These are phyloP conservation scores for Conopomorpha cramerella DNA, from an alignment of 1,140 invertebrate species.

Conservation along the genomic window DNA sequence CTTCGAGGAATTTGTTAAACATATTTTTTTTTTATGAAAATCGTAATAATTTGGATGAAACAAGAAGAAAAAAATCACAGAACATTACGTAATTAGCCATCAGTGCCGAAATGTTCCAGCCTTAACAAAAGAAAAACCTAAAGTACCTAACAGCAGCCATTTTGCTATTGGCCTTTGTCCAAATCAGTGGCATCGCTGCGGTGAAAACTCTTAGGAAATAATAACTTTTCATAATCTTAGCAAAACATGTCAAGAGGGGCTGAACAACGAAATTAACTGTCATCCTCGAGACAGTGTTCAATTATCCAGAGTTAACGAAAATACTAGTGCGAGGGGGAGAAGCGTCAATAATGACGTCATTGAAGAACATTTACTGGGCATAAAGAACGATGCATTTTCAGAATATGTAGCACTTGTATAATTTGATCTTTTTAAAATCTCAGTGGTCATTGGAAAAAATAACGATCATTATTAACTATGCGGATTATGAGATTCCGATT, in stretches of 20 bases:
- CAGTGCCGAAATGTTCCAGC: not conserved
- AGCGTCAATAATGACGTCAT: too few species aligned
- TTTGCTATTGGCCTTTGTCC: constrained; percentile 34
- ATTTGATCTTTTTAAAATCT: too few species aligned
- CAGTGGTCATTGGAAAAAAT: too few species aligned
- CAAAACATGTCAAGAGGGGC: constrained; percentile 30
- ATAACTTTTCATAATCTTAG: constrained; percentile 50
- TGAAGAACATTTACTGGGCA: too few species aligned
- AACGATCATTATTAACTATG: too few species aligned
- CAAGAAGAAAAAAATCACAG: not conserved
- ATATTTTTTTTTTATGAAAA: not conserved
- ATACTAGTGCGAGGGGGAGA: too few species aligned
- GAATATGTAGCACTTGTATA: too few species aligned
- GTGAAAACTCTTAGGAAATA: constrained; percentile 18
- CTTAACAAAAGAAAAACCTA: not conserved
- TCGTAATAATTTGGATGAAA: not conserved
- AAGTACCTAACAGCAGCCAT: not conserved
- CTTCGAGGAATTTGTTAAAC: not conserved
- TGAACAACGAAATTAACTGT: constrained; percentile 47
- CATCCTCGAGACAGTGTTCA: constrained; percentile 47
- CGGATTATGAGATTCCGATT: too few species aligned
- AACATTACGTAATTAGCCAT: not conserved
- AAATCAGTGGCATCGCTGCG: constrained; percentile 34
- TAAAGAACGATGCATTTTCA: too few species aligned
- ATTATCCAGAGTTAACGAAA: constrained; percentile 21